A percentile compares a stretch with the other conserved stretches of the same genome.
phyloP scores from a whole-genome alignment of 2,888 invertebrate species.

The Microctonus hyperodae region DNA sequence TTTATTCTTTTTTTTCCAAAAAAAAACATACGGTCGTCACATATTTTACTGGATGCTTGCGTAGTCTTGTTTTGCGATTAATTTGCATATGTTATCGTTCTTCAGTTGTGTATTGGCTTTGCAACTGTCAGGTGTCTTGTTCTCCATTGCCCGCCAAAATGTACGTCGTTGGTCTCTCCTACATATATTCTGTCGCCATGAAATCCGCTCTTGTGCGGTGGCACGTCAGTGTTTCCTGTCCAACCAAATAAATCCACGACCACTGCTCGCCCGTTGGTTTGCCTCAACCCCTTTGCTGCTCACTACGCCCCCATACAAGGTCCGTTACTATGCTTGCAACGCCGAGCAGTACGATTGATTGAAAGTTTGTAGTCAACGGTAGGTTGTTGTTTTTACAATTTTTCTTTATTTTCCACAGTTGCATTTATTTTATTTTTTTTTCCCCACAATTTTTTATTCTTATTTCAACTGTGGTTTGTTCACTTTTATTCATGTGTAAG shows the following conservation, averaged over 20 bases:
- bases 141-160: conserved; percentile 13
- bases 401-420: conserved; percentile 16
- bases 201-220: conserved; percentile 37
- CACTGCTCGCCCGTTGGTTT: conserved; percentile 38
- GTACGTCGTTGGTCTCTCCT: conserved; percentile 13
- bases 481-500: conserved; percentile 4
- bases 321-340: conserved; percentile 52
- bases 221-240: conserved; percentile 57
- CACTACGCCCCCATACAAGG: conserved; percentile 57
- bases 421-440: conserved; percentile 6
- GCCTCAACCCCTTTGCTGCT: conserved; percentile 28
- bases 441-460: background rate
- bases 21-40: too few relatives aligned
- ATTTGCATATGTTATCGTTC: conserved; percentile 13
- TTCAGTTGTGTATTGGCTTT: conserved; percentile 7
- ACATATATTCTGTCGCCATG: conserved; percentile 17
- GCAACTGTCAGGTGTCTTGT: conserved; percentile 10
- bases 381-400: conserved; percentile 15
- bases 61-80: conserved; percentile 6
- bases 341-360: conserved; percentile 45
- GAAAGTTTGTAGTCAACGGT: conserved; percentile 44
- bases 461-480: conserved; percentile 5
- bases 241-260: conserved; percentile 59
- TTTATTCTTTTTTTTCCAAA: too few relatives aligned
- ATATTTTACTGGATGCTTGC: too few relatives aligned